These are phyloP conservation scores for Ditylenchus weischeri DNA, from an alignment of 2,888 invertebrate species.

Conservation along the genomic window DNA sequence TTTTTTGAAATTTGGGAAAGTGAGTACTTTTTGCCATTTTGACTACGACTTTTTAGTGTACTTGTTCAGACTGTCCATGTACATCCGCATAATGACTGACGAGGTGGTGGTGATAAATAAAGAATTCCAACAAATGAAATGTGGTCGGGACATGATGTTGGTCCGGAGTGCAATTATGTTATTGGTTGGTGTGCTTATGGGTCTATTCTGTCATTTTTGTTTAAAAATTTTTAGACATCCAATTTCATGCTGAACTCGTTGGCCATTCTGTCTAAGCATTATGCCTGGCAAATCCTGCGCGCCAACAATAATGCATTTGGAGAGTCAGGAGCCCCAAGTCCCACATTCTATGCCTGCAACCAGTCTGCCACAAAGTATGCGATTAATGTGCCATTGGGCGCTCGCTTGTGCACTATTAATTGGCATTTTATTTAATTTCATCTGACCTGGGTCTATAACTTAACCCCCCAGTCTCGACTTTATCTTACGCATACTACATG, in stretches of 20 bases:
- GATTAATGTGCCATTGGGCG: background rate
- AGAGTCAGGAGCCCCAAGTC: constrained; percentile 40
- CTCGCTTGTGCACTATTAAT: too few relatives aligned
- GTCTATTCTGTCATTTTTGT: background rate
- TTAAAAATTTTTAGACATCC: constrained; percentile 21
- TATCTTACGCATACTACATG: too few relatives aligned
- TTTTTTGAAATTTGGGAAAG: constrained; percentile 40
- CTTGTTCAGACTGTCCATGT: constrained; percentile 34
- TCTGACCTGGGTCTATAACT: too few relatives aligned
- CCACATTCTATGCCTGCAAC: constrained; percentile 46
- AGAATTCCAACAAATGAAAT: constrained; percentile 44
- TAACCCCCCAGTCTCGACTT: too few relatives aligned
- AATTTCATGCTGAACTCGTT: constrained; percentile 28
- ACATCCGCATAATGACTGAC: constrained; percentile 35
- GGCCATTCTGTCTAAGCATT: constrained; percentile 18
- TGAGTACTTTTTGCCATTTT: constrained; percentile 18
- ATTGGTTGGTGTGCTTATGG: constrained; percentile 11
- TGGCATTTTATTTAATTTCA: too few relatives aligned
- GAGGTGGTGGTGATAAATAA: constrained; percentile 38
- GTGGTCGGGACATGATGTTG: constrained; percentile 38
- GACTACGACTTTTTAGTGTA: background rate
- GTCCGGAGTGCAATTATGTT: constrained; percentile 19
- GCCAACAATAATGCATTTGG: constrained; percentile 47
- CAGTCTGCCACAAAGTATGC: constrained; percentile 36
- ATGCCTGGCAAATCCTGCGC: constrained; percentile 37